A percentile compares a stretch with the other conserved stretches of the same genome.
Evolutionary conservation across 2,797 vertebrate species (phyloP).

Genomic region (Sebastes cheni): DNA sequence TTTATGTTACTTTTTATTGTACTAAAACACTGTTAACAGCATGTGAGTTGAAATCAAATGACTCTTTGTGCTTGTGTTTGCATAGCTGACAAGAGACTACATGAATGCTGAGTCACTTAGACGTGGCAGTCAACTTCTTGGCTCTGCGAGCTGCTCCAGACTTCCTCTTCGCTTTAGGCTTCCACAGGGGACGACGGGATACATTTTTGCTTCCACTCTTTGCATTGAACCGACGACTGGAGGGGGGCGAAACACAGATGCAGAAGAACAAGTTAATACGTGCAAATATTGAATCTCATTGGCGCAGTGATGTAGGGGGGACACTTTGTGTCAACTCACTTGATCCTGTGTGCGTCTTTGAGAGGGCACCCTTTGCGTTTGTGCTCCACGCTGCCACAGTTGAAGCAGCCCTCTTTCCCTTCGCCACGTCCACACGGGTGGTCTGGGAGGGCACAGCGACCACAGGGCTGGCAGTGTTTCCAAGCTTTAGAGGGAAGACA

Average conservation of each 20-base stretch:
- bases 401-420: constrained; percentile 83
- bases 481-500: constrained; percentile 82
- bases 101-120: constrained; percentile 21
- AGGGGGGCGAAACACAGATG: neutral
- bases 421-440: constrained; percentile 81
- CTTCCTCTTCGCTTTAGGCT: constrained; percentile 50
- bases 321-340: constrained; percentile 17
- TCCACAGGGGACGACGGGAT: neutral
- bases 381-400: constrained; percentile 87
- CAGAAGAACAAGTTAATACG: neutral
- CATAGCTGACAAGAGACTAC: neutral
- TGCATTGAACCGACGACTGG: constrained; percentile 11
- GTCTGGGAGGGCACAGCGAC: constrained; percentile 83
- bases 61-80: neutral
- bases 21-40: too few relatives aligned
- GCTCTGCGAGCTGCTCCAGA: constrained; percentile 52
- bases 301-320: accelerated
- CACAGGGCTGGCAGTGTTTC: constrained; percentile 88
- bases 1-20: neutral
- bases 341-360: constrained; percentile 15
- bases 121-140: constrained; percentile 40
- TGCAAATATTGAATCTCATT: neutral
- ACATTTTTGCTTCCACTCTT: constrained; percentile 3
- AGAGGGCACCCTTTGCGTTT: constrained; percentile 86
- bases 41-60: neutral